Percentiles rank a stretch among this genome's conserved stretches.
phyloP scores from a whole-genome alignment of 2,797 vertebrate genomes.

The Anguilla marmorata region DNA sequence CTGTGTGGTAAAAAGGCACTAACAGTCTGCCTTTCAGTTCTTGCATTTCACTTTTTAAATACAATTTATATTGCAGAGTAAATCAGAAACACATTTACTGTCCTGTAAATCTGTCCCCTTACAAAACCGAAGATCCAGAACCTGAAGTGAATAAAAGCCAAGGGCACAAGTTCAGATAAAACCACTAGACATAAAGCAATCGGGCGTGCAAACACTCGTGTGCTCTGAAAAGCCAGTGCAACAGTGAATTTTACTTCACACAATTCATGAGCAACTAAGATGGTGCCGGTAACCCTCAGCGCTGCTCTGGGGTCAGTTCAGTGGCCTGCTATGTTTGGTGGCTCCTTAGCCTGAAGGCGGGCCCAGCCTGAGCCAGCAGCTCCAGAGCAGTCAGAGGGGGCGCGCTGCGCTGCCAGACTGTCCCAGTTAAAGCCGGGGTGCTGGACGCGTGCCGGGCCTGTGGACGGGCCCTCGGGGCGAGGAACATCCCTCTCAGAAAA shows the following conservation, averaged over 20 bases:
- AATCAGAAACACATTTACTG: background rate
- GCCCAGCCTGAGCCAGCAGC: background rate
- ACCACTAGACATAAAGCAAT: background rate
- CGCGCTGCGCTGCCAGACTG: constrained; percentile 25
- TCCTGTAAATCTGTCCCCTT: background rate
- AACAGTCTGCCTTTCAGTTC: background rate
- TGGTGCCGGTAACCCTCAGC: background rate
- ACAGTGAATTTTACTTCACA: background rate
- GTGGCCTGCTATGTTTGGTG: background rate
- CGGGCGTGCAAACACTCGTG: background rate
- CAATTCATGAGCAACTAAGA: background rate
- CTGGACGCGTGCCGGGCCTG: constrained; percentile 51
- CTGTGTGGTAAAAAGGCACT: background rate
- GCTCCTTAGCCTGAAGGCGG: background rate
- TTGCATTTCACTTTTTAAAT: background rate
- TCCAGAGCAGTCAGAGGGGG: background rate
- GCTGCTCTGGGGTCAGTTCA: constrained; percentile 4
- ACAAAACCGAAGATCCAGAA: background rate
- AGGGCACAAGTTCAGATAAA: background rate
- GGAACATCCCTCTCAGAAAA: constrained; percentile 55
- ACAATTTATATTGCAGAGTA: background rate
- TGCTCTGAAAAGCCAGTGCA: background rate
- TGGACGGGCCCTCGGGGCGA: constrained; percentile 38
- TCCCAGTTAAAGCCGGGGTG: constrained; percentile 52
- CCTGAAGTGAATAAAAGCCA: background rate